Conservation (phyloP, 2,113 vertebrate species). For the Donacobius atricapilla region DNA sequence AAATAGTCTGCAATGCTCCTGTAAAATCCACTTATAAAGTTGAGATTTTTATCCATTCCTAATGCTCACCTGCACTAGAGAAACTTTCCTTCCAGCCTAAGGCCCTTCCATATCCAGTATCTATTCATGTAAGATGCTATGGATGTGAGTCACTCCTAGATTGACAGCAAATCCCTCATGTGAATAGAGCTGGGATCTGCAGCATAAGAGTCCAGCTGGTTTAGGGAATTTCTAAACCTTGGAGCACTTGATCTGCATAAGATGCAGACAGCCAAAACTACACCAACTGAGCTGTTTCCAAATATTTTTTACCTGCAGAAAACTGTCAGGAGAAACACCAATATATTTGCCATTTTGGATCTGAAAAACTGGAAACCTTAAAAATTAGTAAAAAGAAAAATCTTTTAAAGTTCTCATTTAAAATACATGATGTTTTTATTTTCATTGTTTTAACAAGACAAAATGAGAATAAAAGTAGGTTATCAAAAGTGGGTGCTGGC, state of each 20-base stretch:
- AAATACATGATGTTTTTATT: constrained; percentile 62
- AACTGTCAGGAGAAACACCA: neutral
- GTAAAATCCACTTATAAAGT: neutral
- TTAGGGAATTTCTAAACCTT: neutral
- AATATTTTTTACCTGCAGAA: neutral
- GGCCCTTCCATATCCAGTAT: neutral
- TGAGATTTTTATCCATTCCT: neutral
- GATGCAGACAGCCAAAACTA: neutral
- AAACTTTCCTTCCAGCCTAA: neutral
- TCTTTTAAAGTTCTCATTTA: constrained; percentile 53
- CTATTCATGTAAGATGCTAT: neutral
- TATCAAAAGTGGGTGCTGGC: constrained; percentile 56
- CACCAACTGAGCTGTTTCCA: neutral
- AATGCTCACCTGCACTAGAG: neutral
- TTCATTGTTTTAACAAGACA: constrained; percentile 55
- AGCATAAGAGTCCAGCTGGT: neutral
- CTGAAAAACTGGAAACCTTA: neutral
- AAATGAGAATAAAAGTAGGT: constrained; percentile 52
- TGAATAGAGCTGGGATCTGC: neutral
- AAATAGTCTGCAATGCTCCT: neutral
- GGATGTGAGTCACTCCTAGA: neutral
- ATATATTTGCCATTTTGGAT: neutral
- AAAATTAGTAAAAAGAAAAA: constrained; percentile 23
- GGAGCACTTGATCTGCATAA: neutral
- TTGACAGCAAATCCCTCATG: neutral